phyloP scores from a whole-genome alignment of 2,888 invertebrate genomes.

The Cephus pulcher region DNA sequence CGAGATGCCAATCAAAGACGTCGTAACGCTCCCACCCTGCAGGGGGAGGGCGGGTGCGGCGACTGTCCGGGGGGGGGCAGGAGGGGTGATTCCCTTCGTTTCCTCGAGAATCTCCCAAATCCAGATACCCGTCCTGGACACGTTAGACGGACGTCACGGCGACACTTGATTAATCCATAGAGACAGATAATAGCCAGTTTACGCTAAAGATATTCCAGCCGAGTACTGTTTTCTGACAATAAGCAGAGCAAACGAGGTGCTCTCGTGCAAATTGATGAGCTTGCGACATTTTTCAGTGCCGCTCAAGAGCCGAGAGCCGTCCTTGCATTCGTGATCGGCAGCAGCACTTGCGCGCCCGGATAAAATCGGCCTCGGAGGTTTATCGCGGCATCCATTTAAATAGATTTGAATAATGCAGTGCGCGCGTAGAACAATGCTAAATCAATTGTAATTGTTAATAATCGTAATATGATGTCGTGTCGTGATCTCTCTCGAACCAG shows the following conservation, averaged over 20 bases:
- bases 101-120: neutral
- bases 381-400: conserved; percentile 32
- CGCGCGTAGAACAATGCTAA: conserved; percentile 48
- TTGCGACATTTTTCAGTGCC: neutral
- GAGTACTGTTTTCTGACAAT: neutral
- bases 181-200: neutral
- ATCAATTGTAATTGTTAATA: conserved; percentile 61
- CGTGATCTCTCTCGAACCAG: conserved; percentile 16
- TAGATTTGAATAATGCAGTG: conserved; percentile 55
- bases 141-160: neutral
- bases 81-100: neutral
- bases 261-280: neutral
- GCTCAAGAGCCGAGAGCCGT: neutral
- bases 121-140: neutral
- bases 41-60: too few species aligned
- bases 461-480: conserved; percentile 47
- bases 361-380: neutral
- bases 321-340: neutral
- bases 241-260: neutral
- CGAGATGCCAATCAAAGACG: neutral
- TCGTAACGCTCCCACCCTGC: neutral
- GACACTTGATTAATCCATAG: neutral
- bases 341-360: neutral
- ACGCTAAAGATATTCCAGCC: neutral
- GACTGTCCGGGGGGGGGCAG: too few species aligned